phyloP scores from a whole-genome alignment of 2,113 vertebrate genomes.

The Myanophis thanlyinensis region DNA sequence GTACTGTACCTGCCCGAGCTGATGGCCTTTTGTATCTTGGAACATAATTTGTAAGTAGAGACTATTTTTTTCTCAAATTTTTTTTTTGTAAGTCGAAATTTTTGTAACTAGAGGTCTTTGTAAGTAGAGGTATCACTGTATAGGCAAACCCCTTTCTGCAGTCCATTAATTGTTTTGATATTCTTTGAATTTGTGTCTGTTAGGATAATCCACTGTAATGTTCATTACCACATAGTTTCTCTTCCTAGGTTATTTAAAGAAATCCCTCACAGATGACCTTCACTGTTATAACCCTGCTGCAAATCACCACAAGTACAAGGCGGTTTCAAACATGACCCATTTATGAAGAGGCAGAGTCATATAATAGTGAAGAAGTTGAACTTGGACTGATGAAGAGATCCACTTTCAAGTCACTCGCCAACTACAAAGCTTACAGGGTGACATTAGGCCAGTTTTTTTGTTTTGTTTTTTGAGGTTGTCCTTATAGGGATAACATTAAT shows the following conservation, averaged over 20 bases:
- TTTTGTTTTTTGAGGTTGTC: not conserved
- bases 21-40: no score
- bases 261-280: not conserved
- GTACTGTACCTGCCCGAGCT: no score
- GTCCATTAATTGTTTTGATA: not conserved
- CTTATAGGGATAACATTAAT: not conserved
- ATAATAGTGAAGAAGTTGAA: not conserved
- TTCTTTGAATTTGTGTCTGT: not conserved
- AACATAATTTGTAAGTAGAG: no score
- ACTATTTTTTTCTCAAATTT: no score
- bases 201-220: not conserved
- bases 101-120: no score
- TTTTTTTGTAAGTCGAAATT: no score
- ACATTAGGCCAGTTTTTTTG: not conserved
- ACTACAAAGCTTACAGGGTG: not conserved
- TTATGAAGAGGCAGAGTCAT: not conserved
- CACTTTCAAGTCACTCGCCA: not conserved
- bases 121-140: no score
- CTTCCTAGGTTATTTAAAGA: not conserved
- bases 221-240: not conserved
- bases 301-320: not conserved
- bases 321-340: not conserved
- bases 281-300: not conserved
- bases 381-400: not conserved
- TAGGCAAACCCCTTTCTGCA: not conserved